A percentile compares a stretch with the other conserved stretches of the same genome.
phyloP scores from a whole-genome alignment of 2,113 vertebrate genomes.

The Desmodus rotundus region DNA sequence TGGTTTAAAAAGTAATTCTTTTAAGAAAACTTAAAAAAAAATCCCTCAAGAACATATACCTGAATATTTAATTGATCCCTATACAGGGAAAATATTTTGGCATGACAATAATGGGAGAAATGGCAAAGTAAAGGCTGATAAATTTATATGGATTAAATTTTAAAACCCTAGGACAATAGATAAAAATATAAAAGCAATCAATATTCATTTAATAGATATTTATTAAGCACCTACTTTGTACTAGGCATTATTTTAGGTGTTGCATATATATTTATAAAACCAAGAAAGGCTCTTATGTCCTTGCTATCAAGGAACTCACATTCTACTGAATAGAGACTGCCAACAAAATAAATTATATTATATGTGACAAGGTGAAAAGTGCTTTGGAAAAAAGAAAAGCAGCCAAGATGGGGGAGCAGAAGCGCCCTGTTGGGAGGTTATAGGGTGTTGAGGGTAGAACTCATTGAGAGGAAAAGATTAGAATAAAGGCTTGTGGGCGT shows the following conservation, averaged over 20 bases:
- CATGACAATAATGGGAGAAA: not conserved
- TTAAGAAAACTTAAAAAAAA: not conserved
- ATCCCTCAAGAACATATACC: not conserved
- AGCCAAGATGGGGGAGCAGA: not conserved
- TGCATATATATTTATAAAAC: not conserved
- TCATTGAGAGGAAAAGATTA: not conserved
- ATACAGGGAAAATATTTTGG: not conserved
- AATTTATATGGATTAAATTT: not conserved
- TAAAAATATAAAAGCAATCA: not conserved
- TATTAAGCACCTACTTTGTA: no score
- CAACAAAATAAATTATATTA: not conserved
- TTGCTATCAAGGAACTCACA: not conserved
- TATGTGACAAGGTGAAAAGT: not conserved
- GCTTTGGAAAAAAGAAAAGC: not conserved
- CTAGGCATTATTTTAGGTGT: no score
- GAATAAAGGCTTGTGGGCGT: not conserved
- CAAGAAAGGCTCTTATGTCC: not conserved
- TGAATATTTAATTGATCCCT: not conserved
- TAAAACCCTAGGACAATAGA: not conserved
- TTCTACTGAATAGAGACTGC: not conserved
- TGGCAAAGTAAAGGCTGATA: not conserved
- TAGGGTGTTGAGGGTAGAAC: not conserved
- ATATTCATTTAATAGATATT: not conserved
- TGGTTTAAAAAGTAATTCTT: not conserved
- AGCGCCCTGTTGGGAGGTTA: not conserved